A percentile compares a stretch with the other conserved stretches of the same genome.
phyloP scores from a whole-genome alignment of 2,113 vertebrate species.

The Grus americana region DNA sequence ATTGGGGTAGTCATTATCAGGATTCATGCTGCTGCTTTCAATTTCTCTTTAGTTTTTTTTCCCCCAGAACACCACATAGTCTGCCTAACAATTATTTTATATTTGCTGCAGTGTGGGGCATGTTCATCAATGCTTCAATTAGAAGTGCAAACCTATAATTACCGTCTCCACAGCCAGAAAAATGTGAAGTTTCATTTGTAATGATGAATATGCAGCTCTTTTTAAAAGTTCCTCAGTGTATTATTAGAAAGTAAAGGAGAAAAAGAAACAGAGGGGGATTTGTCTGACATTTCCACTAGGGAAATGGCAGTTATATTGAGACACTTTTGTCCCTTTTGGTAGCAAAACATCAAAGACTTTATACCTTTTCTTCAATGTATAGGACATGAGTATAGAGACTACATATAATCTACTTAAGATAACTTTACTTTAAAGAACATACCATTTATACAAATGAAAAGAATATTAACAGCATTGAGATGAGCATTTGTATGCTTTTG shows the following conservation, averaged over 20 bases:
- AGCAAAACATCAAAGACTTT: background rate
- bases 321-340: constrained; percentile 8
- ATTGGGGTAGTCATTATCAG: background rate
- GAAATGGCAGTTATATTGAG: constrained; percentile 18
- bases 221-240: constrained; percentile 23
- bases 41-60: background rate
- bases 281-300: constrained; percentile 16
- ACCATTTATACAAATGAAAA: background rate
- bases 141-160: constrained; percentile 56
- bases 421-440: background rate
- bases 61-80: background rate
- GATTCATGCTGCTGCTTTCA: constrained; percentile 22
- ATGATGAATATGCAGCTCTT: constrained; percentile 44
- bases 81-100: constrained; percentile 42
- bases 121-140: constrained; percentile 52
- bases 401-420: background rate
- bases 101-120: constrained; percentile 8
- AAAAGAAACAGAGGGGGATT: constrained; percentile 38
- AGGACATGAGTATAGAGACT: background rate
- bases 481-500: background rate
- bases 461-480: background rate
- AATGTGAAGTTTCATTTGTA: constrained; percentile 47
- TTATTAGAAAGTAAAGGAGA: constrained; percentile 53
- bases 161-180: constrained; percentile 3
- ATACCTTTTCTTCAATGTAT: constrained; percentile 1